Percentiles rank a stretch among this genome's conserved stretches.
Conservation (phyloP, 2,888 invertebrate genomes). For the Loripinus fragilis region DNA sequence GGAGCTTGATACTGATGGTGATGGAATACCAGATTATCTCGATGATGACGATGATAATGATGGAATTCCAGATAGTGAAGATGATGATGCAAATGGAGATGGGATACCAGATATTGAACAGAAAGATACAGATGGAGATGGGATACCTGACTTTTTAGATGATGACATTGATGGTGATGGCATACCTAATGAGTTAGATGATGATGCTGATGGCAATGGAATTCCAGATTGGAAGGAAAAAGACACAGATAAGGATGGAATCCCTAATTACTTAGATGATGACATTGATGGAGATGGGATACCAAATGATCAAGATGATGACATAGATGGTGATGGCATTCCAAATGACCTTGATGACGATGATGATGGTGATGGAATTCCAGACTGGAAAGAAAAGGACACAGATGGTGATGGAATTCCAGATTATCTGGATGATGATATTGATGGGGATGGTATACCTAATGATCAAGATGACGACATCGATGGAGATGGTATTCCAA, state of each 20-base stretch:
- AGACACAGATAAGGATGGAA: slow-evolving; percentile 77
- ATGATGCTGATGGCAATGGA: slow-evolving; percentile 76
- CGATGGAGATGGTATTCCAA: slow-evolving; percentile 78
- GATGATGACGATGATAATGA: slow-evolving; percentile 78
- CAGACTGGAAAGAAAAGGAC: slow-evolving; percentile 66
- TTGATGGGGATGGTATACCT: slow-evolving; percentile 72
- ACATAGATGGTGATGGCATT: slow-evolving; percentile 77
- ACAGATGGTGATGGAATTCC: slow-evolving; percentile 80
- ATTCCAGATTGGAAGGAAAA: slow-evolving; percentile 75
- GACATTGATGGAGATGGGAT: slow-evolving; percentile 75
- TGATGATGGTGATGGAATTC: slow-evolving; percentile 72
- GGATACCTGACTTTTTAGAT: slow-evolving; percentile 74
- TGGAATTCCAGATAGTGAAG: slow-evolving; percentile 77
- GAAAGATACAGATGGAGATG: slow-evolving; percentile 77
- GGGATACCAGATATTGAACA: slow-evolving; percentile 69
- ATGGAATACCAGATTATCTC: slow-evolving; percentile 79
- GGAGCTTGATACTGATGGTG: slow-evolving; percentile 74
- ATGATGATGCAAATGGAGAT: slow-evolving; percentile 76
- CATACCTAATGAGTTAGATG: slow-evolving; percentile 74
- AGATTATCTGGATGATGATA: slow-evolving; percentile 74
- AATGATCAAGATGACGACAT: slow-evolving; percentile 72
- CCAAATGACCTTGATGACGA: slow-evolving; percentile 69
- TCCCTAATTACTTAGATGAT: slow-evolving; percentile 69
- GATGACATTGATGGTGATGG: slow-evolving; percentile 78
- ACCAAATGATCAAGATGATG: slow-evolving; percentile 67